Percentiles rank a stretch among this genome's conserved stretches.
phyloP scores from a whole-genome alignment of 2,888 invertebrate genomes.

The Notodonta ziczac region DNA sequence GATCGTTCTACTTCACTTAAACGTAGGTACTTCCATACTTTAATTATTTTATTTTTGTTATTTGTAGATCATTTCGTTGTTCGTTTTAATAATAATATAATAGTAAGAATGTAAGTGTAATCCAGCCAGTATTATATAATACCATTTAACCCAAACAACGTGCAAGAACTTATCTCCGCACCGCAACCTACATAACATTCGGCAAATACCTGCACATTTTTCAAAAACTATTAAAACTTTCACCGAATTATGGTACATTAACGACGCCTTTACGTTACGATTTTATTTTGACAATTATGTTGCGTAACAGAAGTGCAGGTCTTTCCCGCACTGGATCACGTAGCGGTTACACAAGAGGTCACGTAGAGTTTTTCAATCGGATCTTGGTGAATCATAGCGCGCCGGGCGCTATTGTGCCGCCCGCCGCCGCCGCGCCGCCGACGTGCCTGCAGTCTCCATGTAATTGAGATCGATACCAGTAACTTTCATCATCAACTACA shows the following conservation, averaged over 20 bases:
- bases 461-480: conserved; percentile 64
- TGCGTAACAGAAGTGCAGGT: conserved; percentile 69
- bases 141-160: background rate
- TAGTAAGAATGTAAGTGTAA: background rate
- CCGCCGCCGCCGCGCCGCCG: conserved; percentile 25
- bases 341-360: conserved; percentile 76
- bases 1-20: too few species aligned
- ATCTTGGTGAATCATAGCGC: conserved; percentile 62
- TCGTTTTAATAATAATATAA: too few species aligned
- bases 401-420: conserved; percentile 8
- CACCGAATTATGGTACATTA: conserved; percentile 68
- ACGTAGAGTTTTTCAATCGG: conserved; percentile 72
- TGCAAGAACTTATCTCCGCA: background rate
- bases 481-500: conserved; percentile 70
- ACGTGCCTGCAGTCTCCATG: conserved; percentile 56
- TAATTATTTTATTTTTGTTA: too few species aligned
- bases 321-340: conserved; percentile 76
- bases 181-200: conserved; percentile 5
- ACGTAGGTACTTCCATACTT: too few species aligned
- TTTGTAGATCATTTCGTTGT: too few species aligned
- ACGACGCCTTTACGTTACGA: conserved; percentile 59
- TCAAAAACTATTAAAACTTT: conserved; percentile 58
- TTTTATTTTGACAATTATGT: conserved; percentile 79
- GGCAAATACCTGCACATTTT: conserved; percentile 27
- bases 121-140: background rate